Percentiles rank a stretch among this genome's conserved stretches.
Evolutionary conservation across 2,797 vertebrate genomes (phyloP).

Genomic region (Amniataba percoides): DNA sequence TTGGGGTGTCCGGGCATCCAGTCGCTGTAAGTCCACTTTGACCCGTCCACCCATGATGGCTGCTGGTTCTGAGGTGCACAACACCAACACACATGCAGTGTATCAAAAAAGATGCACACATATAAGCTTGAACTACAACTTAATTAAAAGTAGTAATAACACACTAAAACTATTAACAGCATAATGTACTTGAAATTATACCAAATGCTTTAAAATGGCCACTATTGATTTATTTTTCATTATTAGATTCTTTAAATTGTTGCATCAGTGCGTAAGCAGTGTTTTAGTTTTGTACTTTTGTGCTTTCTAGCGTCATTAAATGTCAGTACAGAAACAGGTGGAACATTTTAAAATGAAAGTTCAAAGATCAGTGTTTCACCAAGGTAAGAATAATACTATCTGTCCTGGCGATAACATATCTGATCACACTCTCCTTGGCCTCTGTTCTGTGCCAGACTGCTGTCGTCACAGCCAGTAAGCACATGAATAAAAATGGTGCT

Average conservation of each 20-base stretch:
- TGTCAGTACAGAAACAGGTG: constrained; percentile 14
- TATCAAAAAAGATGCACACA: background rate
- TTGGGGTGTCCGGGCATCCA: constrained; percentile 83
- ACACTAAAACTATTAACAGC: no score
- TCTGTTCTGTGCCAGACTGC: constrained; percentile 25
- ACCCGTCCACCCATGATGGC: constrained; percentile 79
- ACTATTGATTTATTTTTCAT: background rate
- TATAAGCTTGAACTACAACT: background rate
- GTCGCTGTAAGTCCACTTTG: constrained; percentile 78
- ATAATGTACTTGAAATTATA: no score
- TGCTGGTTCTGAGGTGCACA: constrained; percentile 70
- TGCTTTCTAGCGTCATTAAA: constrained; percentile 3
- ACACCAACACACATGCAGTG: constrained; percentile 16
- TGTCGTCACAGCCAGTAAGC: constrained; percentile 16
- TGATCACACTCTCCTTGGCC: constrained; percentile 67
- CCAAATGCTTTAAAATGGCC: no score
- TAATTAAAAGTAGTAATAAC: no score
- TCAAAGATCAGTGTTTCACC: constrained; percentile 61
- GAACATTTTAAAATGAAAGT: constrained; percentile 39
- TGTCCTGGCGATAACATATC: constrained; percentile 72
- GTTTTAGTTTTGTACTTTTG: background rate
- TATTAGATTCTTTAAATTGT: background rate
- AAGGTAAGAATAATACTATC: constrained; percentile 73
- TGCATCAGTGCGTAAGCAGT: background rate
- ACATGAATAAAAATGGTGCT: background rate